phyloP scores from a whole-genome alignment of 2,113 vertebrate species.

The Mesembrinibis cayennensis region DNA sequence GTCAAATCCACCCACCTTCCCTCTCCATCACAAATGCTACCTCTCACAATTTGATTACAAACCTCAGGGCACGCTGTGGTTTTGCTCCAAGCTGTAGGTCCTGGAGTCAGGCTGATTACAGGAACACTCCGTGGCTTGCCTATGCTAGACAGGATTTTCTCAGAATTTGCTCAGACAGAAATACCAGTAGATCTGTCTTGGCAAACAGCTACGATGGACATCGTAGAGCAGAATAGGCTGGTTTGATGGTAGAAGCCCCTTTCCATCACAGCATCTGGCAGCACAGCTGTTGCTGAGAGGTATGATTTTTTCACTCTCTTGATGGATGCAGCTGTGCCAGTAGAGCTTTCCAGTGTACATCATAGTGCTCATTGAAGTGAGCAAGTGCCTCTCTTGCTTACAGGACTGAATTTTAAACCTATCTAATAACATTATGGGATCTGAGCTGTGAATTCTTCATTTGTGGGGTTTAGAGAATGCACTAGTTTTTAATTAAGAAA shows the following conservation, averaged over 20 bases:
- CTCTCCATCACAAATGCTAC: background rate
- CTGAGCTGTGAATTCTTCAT: background rate
- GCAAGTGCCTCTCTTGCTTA: background rate
- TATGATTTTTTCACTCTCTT: background rate
- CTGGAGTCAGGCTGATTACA: background rate
- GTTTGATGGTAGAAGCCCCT: background rate
- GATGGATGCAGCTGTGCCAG: background rate
- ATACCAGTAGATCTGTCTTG: background rate
- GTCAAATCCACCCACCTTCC: background rate
- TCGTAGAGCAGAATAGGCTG: accelerated
- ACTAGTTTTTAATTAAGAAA: background rate
- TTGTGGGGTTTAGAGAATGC: background rate
- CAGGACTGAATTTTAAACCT: background rate
- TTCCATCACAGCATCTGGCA: background rate
- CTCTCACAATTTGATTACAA: background rate
- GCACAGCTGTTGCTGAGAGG: background rate
- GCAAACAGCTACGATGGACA: background rate
- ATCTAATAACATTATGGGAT: background rate
- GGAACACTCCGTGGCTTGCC: background rate
- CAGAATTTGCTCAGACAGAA: background rate
- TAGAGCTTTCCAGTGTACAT: background rate
- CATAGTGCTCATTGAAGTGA: background rate
- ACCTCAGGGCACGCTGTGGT: background rate
- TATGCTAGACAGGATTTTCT: background rate
- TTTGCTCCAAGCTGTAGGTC: background rate